Base-by-base conservation (phyloP, 2,888 invertebrate genomes). In the Megalurothrips usitatus region DNA sequence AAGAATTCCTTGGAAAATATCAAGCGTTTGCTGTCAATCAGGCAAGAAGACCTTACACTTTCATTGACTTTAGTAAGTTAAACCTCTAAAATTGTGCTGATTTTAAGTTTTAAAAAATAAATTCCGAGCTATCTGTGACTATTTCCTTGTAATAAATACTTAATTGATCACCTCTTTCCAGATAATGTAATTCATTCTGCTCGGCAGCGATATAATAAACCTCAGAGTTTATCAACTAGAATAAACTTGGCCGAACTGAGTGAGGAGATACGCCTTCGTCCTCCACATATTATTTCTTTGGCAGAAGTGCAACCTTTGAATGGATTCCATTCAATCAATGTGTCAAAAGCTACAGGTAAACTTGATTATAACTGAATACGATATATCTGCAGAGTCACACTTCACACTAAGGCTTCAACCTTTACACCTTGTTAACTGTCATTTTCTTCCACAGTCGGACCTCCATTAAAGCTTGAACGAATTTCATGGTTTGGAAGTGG, bases 31-130 rank as follows among this genome's bases (percentile, higher is more conserved):
- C 85, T 82, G 85, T 88, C 14, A 85, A 85, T 80, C 84, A 85
- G 79, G 86, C 86, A 23, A 85, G 86, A 79, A 84, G 89, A 81
- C 88, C 88, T 0, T 89, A 88, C 84, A 85, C 86, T 78, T 87
- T 88, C 82, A 88, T 88, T 81, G 87, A 88, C 82, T 88, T 88
- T 85, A 88, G 88, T 88, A 84, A 84, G 86, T 84, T 19, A 10
- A 19, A 19, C 34, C 79, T 43, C 19, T 48, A 34, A 3, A 23
- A 19, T 80, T 47, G 79, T 78, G 28, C 81, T 34, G 8, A 26
- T 47, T 58, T 80, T 79, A 19, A 78, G 48, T 17, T 48, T 34
- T 75, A 43, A 26, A 19, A 17, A n/a, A 80, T 23, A 79, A 34
- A 79, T 80, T 14, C 47, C 63, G 58, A 75, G 52, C 78, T 80